These are phyloP conservation scores for Camponotus vicinus DNA, from an alignment of 1,140 invertebrate species.

Conservation along the genomic window DNA sequence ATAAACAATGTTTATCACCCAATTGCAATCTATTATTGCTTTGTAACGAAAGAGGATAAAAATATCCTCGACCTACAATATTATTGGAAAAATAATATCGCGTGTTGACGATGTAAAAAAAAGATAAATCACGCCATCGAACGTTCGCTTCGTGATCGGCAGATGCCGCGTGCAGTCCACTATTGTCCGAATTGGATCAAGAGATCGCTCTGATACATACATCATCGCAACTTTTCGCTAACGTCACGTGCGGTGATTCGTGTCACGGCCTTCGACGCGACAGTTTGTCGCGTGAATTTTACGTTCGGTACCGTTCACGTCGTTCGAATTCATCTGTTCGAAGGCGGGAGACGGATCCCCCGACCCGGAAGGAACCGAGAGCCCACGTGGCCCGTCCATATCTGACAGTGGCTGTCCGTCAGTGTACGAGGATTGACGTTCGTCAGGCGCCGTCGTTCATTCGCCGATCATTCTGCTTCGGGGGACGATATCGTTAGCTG, in stretches of 20 bases:
- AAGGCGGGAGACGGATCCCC: background rate
- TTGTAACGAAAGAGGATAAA: too few species aligned
- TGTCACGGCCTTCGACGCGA: background rate
- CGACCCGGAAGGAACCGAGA: background rate
- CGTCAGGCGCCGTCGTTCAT: background rate
- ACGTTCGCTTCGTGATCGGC: background rate
- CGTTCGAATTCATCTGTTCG: background rate
- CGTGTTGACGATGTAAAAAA: too few species aligned
- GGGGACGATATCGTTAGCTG: background rate
- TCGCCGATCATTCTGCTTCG: background rate
- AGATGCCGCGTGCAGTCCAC: constrained; percentile 13
- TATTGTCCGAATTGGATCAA: background rate
- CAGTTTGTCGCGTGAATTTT: background rate
- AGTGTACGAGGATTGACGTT: constrained; percentile 15
- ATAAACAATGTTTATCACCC: too few species aligned
- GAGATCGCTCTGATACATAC: background rate
- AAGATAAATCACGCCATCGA: background rate
- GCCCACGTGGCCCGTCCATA: constrained; percentile 35
- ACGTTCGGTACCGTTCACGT: background rate
- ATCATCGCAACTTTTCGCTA: background rate
- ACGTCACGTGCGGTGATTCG: constrained; percentile 18
- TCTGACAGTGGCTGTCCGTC: constrained; percentile 17
- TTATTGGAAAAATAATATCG: background rate
- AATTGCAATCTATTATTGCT: too few species aligned
- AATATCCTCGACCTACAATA: background rate